These are phyloP conservation scores for Oryzias melastigma DNA, from an alignment of 2,113 vertebrate genomes.

Conservation along the genomic window DNA sequence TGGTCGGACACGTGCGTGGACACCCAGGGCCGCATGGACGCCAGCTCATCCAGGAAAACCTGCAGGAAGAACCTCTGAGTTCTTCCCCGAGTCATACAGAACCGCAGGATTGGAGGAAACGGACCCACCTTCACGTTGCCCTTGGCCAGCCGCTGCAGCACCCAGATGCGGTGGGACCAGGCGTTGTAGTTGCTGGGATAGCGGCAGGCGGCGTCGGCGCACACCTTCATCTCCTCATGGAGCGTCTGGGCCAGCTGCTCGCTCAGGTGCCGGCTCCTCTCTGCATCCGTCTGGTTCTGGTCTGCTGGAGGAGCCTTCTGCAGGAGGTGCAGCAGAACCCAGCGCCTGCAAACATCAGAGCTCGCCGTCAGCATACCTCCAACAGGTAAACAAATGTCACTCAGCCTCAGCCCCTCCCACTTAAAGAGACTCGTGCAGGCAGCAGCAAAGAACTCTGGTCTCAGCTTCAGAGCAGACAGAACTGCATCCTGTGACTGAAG, in stretches of 20 bases:
- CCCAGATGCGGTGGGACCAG: slow-evolving; percentile 99
- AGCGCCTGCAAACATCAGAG: slow-evolving; percentile 78
- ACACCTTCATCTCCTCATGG: slow-evolving; percentile 91
- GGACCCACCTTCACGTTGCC: slow-evolving; percentile 86
- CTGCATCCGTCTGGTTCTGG: slow-evolving; percentile 63
- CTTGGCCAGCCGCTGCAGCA: slow-evolving; percentile 89
- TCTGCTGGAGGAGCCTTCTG: slow-evolving; percentile 74
- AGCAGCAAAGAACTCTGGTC: too few species aligned
- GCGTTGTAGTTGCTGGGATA: slow-evolving; percentile 98
- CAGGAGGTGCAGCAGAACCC: slow-evolving; percentile 90
- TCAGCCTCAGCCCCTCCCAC: too few species aligned
- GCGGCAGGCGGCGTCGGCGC: slow-evolving; percentile 87
- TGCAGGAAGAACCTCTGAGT: slow-evolving; percentile 50
- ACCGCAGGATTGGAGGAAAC: too few species aligned
- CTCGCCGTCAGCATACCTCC: too few species aligned
- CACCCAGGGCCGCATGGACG: slow-evolving; percentile 90
- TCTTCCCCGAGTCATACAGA: too few species aligned
- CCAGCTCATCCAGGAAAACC: slow-evolving; percentile 91
- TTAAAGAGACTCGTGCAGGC: too few species aligned
- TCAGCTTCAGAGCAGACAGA: too few species aligned
- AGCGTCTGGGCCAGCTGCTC: slow-evolving; percentile 81
- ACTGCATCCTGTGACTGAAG: too few species aligned
- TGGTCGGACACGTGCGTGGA: slow-evolving; percentile 96
- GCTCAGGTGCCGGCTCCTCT: slow-evolving; percentile 36
- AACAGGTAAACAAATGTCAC: too few species aligned